Evolutionary conservation across 37 sponge, comb jelly and placozoan genomes (phyloP), one percentile per base, ranked within the genome.

Genomic region (Crambe crambe): DNA sequence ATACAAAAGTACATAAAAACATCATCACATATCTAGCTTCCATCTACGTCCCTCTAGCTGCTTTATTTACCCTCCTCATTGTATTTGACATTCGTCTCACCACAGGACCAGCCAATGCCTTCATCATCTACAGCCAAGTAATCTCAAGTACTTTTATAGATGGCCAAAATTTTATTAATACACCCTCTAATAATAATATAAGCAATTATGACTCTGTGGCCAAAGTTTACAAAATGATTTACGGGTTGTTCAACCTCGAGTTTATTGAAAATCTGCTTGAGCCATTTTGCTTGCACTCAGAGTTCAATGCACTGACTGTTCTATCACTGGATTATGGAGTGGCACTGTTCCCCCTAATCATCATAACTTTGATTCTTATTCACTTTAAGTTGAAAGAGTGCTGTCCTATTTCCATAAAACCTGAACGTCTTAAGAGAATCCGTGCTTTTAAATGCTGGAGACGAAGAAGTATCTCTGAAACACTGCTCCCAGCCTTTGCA

Each of bases 241-340:
- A 82, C 58, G 73, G 83, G 37, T 54, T 88, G 36, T 77, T 81
- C 63, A 88, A 88, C 56, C 59, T 88, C 23, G 58, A 88, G 42
- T 77, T 77, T 30, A 30, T 82, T 56, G 74, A 65, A 3, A 44
- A 63, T 21, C 43, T 60, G 2, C 41, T 74, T 3, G 31, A 37
- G 21, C 77, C 78, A 3, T 34, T 81, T 30, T 81, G 82, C 65
- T 8, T 81, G 22, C 22, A 43, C 2, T 1, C 35, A 0, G 47
- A 40, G 2, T 23, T 81, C 58, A 78, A 58, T 41, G 44, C 78
- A 0, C 70, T 88, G 17, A 34, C 58, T 37, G 56, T 72, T 9
- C 32, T 76, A 5, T 22, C 27, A 27, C 30, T 88, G 31, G 41
- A 77, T 18, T 81, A 81, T 37, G 42, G 20, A 9, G 76, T 88